These are phyloP conservation scores for Cephus sareptanus DNA, from an alignment of 2,888 invertebrate genomes.

Conservation along the genomic window DNA sequence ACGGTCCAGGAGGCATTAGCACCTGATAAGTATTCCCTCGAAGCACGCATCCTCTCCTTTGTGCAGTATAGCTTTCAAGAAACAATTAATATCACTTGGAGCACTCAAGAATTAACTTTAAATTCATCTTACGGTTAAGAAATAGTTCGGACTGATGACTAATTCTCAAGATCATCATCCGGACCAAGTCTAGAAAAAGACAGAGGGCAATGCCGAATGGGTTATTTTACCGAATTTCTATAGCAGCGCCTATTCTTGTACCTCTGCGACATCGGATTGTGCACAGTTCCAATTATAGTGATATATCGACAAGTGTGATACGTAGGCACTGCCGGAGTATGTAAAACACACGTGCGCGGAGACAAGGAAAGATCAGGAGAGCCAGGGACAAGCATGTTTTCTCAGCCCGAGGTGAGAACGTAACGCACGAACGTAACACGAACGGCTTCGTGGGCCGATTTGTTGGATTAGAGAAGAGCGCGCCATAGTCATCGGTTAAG, in stretches of 20 bases:
- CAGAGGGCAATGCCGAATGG: neutral
- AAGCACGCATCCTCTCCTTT: neutral
- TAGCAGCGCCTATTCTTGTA: neutral
- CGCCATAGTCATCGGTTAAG: neutral
- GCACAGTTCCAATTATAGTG: conserved; percentile 35
- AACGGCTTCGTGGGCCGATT: neutral
- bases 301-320: conserved; percentile 19
- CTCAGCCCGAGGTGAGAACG: conserved; percentile 1
- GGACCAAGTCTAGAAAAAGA: neutral
- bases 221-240: neutral
- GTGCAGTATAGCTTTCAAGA: neutral
- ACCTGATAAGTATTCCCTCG: neutral
- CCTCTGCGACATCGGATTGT: conserved; percentile 19
- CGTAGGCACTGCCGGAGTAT: neutral
- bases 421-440: neutral
- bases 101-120: neutral
- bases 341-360: neutral
- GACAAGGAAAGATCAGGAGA: neutral
- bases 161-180: neutral
- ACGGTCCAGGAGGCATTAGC: neutral
- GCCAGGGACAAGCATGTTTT: neutral
- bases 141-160: neutral
- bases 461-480: conserved; percentile 3
- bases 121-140: neutral
- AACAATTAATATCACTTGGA: neutral